These are phyloP conservation scores for Etheostoma nigrum DNA, from an alignment of 2,797 vertebrate genomes.

Conservation along the genomic window DNA sequence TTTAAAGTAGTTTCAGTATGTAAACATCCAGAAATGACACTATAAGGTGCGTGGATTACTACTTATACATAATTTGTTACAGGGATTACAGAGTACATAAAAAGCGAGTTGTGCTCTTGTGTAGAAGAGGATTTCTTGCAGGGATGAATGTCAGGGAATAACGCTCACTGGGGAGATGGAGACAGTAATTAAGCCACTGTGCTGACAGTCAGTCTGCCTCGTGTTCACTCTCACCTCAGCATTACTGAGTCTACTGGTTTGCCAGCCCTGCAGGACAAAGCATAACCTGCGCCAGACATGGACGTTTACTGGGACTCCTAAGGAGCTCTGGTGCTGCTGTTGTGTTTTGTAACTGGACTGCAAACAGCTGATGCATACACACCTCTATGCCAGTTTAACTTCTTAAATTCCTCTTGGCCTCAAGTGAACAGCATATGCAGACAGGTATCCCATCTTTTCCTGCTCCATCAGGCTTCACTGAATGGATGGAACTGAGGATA, in stretches of 20 bases:
- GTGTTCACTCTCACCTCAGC: slow-evolving; percentile 66
- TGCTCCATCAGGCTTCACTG: neutral
- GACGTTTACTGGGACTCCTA: slow-evolving; percentile 13
- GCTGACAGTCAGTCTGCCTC: slow-evolving; percentile 71
- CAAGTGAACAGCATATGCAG: neutral
- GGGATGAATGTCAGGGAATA: slow-evolving; percentile 73
- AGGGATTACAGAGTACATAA: slow-evolving; percentile 55
- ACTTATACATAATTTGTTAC: slow-evolving; percentile 32
- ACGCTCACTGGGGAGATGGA: slow-evolving; percentile 59
- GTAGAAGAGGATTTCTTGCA: slow-evolving; percentile 61
- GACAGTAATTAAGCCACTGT: slow-evolving; percentile 78
- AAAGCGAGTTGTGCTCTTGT: slow-evolving; percentile 48
- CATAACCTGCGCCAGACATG: slow-evolving; percentile 15
- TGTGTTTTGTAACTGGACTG: slow-evolving; percentile 52
- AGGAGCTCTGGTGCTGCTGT: slow-evolving; percentile 10
- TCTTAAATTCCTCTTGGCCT: slow-evolving; percentile 35
- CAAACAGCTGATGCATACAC: slow-evolving; percentile 56
- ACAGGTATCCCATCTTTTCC: neutral
- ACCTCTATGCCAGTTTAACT: slow-evolving; percentile 19
- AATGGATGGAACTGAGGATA: neutral
- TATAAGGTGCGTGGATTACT: slow-evolving; percentile 50
- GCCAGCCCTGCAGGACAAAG: slow-evolving; percentile 51
- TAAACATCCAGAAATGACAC: slow-evolving; percentile 9
- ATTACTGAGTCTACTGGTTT: slow-evolving; percentile 46
- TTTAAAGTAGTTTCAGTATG: slow-evolving; percentile 13